These are phyloP conservation scores for Neodiprion fabricii DNA, from an alignment of 1,140 invertebrate species.

Conservation along the genomic window DNA sequence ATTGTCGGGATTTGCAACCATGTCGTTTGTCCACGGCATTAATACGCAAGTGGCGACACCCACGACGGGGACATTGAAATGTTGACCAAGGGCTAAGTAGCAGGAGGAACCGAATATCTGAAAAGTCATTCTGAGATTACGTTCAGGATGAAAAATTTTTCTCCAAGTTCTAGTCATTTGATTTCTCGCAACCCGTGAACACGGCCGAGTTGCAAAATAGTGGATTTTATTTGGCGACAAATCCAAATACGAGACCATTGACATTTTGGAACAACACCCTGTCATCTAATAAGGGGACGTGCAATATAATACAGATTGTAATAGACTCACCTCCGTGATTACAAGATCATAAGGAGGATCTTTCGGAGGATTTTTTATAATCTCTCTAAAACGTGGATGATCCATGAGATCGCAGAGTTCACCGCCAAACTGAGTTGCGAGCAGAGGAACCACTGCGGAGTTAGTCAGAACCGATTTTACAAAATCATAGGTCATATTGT, in stretches of 20 bases:
- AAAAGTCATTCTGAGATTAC: background rate
- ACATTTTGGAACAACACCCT: too few relatives aligned
- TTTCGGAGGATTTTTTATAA: slow-evolving; percentile 41
- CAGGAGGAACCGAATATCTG: slow-evolving; percentile 52
- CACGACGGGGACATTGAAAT: slow-evolving; percentile 66
- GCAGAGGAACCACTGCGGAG: slow-evolving; percentile 34
- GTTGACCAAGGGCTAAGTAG: slow-evolving; percentile 62
- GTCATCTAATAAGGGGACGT: too few relatives aligned
- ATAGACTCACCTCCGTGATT: slow-evolving; percentile 36
- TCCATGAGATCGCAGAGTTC: slow-evolving; percentile 25
- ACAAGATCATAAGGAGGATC: slow-evolving; percentile 44
- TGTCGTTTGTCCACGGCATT: slow-evolving; percentile 68
- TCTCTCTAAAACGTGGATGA: slow-evolving; percentile 33
- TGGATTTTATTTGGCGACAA: too few relatives aligned
- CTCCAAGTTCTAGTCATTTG: background rate
- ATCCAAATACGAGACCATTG: too few relatives aligned
- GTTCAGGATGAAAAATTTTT: too few relatives aligned
- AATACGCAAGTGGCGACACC: slow-evolving; percentile 65
- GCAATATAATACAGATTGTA: too few relatives aligned
- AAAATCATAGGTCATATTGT: slow-evolving; percentile 36
- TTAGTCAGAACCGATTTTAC: too few relatives aligned
- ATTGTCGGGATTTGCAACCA: slow-evolving; percentile 69
- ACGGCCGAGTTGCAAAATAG: too few relatives aligned
- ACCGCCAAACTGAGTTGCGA: slow-evolving; percentile 11
- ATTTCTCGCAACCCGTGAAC: background rate